phyloP scores from a whole-genome alignment of 2,888 invertebrate species.

The Acrocyrtus sp. region DNA sequence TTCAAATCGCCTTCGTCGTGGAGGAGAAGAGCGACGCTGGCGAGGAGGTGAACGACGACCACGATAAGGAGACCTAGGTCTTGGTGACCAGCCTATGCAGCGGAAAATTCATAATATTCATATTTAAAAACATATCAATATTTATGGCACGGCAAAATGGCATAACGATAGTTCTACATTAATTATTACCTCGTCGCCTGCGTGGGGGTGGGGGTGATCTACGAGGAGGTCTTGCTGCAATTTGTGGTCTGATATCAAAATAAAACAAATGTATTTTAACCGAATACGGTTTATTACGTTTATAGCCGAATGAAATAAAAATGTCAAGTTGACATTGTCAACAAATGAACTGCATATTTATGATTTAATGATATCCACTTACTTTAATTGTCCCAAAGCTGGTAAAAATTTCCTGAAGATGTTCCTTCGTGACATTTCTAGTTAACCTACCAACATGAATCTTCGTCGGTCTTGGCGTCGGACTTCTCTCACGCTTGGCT shows the following conservation, averaged over 20 bases:
- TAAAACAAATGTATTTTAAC: no score
- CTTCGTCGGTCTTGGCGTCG: slow-evolving; percentile 89
- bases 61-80: slow-evolving; percentile 64
- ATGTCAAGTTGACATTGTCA: background rate
- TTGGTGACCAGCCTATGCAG: slow-evolving; percentile 72
- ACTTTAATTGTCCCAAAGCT: slow-evolving; percentile 63
- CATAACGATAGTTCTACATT: no score
- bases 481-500: slow-evolving; percentile 78
- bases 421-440: slow-evolving; percentile 86
- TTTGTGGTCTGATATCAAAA: no score
- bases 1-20: slow-evolving; percentile 61
- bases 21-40: slow-evolving; percentile 51
- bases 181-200: slow-evolving; percentile 37
- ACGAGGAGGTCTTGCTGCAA: slow-evolving; percentile 62
- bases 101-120: no score
- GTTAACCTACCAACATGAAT: slow-evolving; percentile 95
- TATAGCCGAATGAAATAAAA: background rate
- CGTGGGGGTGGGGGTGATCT: slow-evolving; percentile 65
- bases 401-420: slow-evolving; percentile 68
- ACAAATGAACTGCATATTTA: no score
- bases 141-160: no score
- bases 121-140: no score
- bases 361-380: no score
- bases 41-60: slow-evolving; percentile 63
- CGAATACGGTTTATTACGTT: no score